Percentiles rank a stretch among this genome's conserved stretches.
These are phyloP conservation scores for Lasius platythorax DNA, from an alignment of 2,888 invertebrate genomes.

Conservation along the genomic window DNA sequence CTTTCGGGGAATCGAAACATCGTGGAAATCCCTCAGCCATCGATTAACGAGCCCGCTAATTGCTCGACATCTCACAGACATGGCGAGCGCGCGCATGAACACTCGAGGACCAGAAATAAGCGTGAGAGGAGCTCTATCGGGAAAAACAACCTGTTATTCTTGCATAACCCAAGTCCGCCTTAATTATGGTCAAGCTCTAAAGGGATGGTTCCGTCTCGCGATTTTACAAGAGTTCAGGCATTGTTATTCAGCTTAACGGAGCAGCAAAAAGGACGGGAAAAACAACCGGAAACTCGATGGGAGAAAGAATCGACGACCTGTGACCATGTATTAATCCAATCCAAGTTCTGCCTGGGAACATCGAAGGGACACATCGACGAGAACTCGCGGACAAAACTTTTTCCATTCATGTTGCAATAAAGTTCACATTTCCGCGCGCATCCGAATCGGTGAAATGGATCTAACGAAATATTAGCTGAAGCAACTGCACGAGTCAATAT, in stretches of 20 bases:
- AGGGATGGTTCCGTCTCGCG: background rate
- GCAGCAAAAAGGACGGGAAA: slow-evolving; percentile 7
- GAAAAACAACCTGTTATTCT: slow-evolving; percentile 21
- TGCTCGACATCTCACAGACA: slow-evolving; percentile 13
- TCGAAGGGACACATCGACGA: slow-evolving; percentile 26
- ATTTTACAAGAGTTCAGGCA: background rate
- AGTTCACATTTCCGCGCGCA: slow-evolving; percentile 36
- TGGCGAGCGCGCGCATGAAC: background rate
- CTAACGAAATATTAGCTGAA: slow-evolving; percentile 13
- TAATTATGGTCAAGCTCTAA: slow-evolving; percentile 23
- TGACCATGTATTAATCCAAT: slow-evolving; percentile 56
- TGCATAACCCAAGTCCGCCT: background rate
- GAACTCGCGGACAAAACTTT: slow-evolving; percentile 22
- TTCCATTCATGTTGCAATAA: slow-evolving; percentile 36
- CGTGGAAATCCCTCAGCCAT: background rate
- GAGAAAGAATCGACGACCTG: slow-evolving; percentile 18
- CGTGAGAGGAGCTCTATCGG: background rate
- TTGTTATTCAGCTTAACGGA: slow-evolving; percentile 34
- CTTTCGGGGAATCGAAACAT: background rate
- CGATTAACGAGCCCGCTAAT: slow-evolving; percentile 36
- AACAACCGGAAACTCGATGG: slow-evolving; percentile 8
- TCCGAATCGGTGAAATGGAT: slow-evolving; percentile 29
- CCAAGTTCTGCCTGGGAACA: slow-evolving; percentile 32
- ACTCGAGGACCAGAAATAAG: background rate
- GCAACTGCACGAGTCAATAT: slow-evolving; percentile 3